Evolutionary conservation across 2,888 invertebrate genomes (phyloP).

Genomic region (Tortricodes alternella): DNA sequence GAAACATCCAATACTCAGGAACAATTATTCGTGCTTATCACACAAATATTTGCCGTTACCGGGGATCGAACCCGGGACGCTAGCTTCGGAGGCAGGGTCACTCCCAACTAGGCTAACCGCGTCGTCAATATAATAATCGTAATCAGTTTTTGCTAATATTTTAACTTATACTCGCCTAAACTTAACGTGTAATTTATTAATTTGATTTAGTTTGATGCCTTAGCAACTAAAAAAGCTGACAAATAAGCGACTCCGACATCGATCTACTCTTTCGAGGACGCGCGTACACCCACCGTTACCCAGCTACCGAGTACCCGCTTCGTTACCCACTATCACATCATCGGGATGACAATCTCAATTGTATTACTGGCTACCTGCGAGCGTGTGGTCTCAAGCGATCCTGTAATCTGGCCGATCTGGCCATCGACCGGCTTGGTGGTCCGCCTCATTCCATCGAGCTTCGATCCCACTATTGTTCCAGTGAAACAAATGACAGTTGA

Average conservation of each 20-base stretch:
- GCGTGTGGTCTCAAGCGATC: conserved; percentile 78
- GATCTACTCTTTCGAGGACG: conserved; percentile 12
- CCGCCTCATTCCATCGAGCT: conserved; percentile 67
- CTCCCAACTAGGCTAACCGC: too few species aligned
- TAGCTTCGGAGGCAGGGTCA: too few species aligned
- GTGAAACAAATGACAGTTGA: conserved; percentile 79
- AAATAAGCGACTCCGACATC: neutral
- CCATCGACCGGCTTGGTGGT: conserved; percentile 74
- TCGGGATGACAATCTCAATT: conserved; percentile 81
- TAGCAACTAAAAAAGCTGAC: too few species aligned
- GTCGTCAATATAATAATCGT: too few species aligned
- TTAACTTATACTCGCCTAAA: too few species aligned
- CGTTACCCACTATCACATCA: conserved; percentile 77
- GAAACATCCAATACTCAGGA: too few species aligned
- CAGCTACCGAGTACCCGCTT: conserved; percentile 73
- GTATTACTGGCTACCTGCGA: conserved; percentile 79
- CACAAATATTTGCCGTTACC: too few species aligned
- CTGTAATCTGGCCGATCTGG: conserved; percentile 76
- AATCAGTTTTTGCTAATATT: too few species aligned
- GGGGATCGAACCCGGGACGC: too few species aligned
- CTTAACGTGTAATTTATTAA: too few species aligned
- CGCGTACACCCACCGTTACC: conserved; percentile 57
- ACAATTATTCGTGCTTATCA: too few species aligned
- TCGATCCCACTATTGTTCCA: conserved; percentile 67
- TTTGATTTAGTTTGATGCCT: too few species aligned